These are phyloP conservation scores for Parazoanthus atlanticus DNA, from an alignment of 92 coral and sea anemone species.

Conservation along the genomic window DNA sequence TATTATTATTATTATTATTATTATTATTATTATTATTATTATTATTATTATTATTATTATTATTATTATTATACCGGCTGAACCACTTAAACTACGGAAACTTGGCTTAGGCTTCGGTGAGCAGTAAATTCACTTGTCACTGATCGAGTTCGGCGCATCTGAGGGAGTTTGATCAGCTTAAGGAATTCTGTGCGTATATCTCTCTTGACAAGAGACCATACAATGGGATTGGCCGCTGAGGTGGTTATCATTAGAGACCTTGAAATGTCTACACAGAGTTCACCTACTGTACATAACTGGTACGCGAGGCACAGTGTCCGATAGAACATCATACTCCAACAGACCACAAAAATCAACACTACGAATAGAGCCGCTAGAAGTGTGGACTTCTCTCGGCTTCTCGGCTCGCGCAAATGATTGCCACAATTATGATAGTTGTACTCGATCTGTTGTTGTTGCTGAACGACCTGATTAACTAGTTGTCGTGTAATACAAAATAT, in stretches of 20 bases:
- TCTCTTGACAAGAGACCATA: conserved; percentile 63
- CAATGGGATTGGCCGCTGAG: conserved; percentile 64
- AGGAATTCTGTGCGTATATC: conserved; percentile 63
- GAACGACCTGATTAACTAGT: neutral
- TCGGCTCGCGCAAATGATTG: neutral
- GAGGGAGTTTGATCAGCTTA: neutral
- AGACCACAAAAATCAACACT: conserved; percentile 55
- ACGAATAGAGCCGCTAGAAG: conserved; percentile 28
- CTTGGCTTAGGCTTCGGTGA: conserved; percentile 2
- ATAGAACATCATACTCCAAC: conserved; percentile 60
- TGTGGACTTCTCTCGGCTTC: neutral
- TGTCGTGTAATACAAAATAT: conserved; percentile 12
- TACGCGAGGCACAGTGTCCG: conserved; percentile 52
- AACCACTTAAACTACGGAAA: neutral
- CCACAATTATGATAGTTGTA: neutral
- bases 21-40: no score
- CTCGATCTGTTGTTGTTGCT: conserved; percentile 7
- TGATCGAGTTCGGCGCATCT: neutral
- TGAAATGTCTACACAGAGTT: conserved; percentile 21
- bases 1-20: no score
- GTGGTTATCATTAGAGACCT: conserved; percentile 56
- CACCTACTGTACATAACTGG: conserved; percentile 30
- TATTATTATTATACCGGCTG: neutral
- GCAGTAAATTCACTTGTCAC: neutral
- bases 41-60: no score